Percentiles rank a stretch among this genome's conserved stretches.
These are phyloP conservation scores for Quadroppia sp. DNA, from an alignment of 2,888 invertebrate genomes.

Conservation along the genomic window DNA sequence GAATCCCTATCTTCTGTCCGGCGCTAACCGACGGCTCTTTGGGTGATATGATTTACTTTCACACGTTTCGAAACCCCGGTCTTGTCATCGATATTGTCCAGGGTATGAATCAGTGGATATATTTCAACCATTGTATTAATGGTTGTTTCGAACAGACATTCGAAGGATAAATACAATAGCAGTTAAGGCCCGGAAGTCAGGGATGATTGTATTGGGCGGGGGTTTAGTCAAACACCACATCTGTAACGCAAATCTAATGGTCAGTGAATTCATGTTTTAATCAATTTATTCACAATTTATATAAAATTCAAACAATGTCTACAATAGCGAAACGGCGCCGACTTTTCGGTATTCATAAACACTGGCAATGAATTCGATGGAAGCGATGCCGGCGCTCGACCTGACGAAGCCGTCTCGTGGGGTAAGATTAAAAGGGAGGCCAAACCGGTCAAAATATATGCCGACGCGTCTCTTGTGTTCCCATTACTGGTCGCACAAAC, in stretches of 20 bases:
- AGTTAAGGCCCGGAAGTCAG: constrained; percentile 84
- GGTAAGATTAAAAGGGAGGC: constrained; percentile 90
- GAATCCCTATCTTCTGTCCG: constrained; percentile 96
- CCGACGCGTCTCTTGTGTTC: constrained; percentile 89
- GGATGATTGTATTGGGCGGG: constrained; percentile 93
- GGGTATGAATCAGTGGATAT: constrained; percentile 40
- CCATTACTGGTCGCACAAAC: constrained; percentile 93
- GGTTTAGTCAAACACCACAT: constrained; percentile 98
- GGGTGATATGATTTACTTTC: constrained; percentile 99
- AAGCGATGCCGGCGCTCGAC: constrained; percentile 93
- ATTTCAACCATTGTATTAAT: not conserved
- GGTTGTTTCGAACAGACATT: constrained; percentile 65
- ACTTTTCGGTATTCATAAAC: constrained; percentile 90
- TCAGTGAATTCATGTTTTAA: constrained; percentile 51
- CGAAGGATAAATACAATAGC: constrained; percentile 86
- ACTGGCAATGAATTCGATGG: constrained; percentile 95
- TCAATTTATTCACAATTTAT: not conserved
- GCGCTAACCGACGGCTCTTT: constrained; percentile 95
- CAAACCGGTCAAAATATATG: constrained; percentile 85
- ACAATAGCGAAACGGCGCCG: constrained; percentile 83
- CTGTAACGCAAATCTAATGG: constrained; percentile 98
- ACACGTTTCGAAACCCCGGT: constrained; percentile 88
- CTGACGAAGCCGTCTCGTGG: constrained; percentile 99
- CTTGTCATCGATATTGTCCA: constrained; percentile 86
- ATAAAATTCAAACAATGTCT: constrained; percentile 13